These are phyloP conservation scores for Plebejus argus DNA, from an alignment of 2,888 invertebrate genomes.

Conservation along the genomic window DNA sequence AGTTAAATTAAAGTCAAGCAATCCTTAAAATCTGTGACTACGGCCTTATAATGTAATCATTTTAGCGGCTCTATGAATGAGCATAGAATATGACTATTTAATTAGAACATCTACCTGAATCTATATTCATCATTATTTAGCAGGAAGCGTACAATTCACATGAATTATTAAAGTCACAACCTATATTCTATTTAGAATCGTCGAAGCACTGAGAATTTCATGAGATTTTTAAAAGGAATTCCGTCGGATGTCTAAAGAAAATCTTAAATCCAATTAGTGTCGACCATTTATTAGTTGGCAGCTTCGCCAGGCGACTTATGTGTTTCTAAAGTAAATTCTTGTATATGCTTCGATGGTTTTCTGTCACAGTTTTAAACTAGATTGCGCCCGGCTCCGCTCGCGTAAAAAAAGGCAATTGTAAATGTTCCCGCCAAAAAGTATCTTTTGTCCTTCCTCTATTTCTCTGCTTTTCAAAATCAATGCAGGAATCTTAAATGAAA, in stretches of 20 bases:
- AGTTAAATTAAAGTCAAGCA: no score
- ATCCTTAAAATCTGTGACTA: no score
- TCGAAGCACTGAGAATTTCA: constrained; percentile 39
- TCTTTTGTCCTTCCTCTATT: background rate
- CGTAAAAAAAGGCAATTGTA: no score
- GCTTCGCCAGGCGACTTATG: constrained; percentile 40
- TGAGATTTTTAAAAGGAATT: constrained; percentile 44
- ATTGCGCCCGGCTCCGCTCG: no score
- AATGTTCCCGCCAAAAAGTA: background rate
- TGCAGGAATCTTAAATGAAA: no score
- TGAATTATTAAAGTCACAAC: constrained; percentile 8
- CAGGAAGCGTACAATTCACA: background rate
- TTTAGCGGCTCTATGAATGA: background rate
- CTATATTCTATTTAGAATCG: constrained; percentile 34
- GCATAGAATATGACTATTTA: background rate
- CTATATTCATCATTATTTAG: background rate
- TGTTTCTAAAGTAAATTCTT: constrained; percentile 38
- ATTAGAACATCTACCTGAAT: background rate
- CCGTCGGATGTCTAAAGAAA: constrained; percentile 39
- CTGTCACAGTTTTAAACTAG: background rate
- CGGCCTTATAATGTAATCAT: background rate
- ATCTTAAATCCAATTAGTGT: constrained; percentile 64
- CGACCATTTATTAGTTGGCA: constrained; percentile 67
- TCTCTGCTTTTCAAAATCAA: no score
- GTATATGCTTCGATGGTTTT: background rate